Conservation (phyloP, 2,888 invertebrate species). For the Thera obeliscata region DNA sequence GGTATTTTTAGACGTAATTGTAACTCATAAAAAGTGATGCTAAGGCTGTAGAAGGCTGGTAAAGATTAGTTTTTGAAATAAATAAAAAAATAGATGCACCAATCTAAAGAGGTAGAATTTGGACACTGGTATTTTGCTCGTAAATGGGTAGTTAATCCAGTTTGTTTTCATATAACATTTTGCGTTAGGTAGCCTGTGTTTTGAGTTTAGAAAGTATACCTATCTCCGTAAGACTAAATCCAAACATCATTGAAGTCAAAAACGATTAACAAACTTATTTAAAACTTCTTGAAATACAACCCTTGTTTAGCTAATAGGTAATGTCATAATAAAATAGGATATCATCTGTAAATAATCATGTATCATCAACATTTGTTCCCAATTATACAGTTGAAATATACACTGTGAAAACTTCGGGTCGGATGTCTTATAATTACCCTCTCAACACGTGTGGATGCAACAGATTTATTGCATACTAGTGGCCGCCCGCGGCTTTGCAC, state of each 20-base stretch:
- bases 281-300: not conserved
- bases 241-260: too few relatives aligned
- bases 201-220: too few relatives aligned
- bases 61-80: too few relatives aligned
- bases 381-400: conserved; percentile 77
- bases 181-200: too few relatives aligned
- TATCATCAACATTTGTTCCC: conserved; percentile 74
- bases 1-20: conserved; percentile 36
- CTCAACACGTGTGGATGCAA: conserved; percentile 71
- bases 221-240: too few relatives aligned
- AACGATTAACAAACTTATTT: too few relatives aligned
- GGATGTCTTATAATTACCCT: conserved; percentile 73
- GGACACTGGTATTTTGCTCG: too few relatives aligned
- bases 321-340: conserved; percentile 45
- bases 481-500: too few relatives aligned
- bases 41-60: not conserved
- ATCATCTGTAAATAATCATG: conserved; percentile 45
- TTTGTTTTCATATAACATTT: too few relatives aligned
- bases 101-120: too few relatives aligned
- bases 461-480: conserved; percentile 69
- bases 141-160: too few relatives aligned
- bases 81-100: too few relatives aligned
- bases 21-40: conserved; percentile 25
- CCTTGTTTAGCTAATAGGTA: conserved; percentile 33
- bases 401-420: conserved; percentile 65